phyloP scores from a whole-genome alignment of 2,888 invertebrate genomes.

The Sphaerophoria taeniata region DNA sequence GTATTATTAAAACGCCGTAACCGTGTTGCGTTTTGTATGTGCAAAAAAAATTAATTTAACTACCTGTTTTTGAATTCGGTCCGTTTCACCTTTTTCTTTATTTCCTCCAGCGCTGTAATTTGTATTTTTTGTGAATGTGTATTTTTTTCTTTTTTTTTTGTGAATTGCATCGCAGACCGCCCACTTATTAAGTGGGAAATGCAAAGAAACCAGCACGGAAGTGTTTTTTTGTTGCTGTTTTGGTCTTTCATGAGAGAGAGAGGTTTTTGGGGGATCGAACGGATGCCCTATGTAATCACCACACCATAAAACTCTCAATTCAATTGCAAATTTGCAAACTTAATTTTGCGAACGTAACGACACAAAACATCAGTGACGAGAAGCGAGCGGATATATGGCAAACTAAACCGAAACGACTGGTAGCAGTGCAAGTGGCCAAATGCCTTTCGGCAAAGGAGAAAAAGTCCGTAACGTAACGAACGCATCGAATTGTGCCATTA shows the following conservation, averaged over 20 bases:
- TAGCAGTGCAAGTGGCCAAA: conserved; percentile 3
- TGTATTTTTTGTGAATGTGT: conserved; percentile 8
- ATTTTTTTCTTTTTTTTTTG: conserved; percentile 36
- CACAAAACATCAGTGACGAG: conserved; percentile 32
- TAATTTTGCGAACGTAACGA: conserved; percentile 65
- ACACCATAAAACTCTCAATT: conserved; percentile 69
- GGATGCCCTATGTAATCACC: conserved; percentile 58
- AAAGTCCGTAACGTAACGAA: conserved; percentile 35
- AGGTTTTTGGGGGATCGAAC: background rate
- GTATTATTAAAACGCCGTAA: conserved; percentile 64
- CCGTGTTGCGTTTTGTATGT: conserved; percentile 67
- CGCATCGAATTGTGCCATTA: conserved; percentile 65
- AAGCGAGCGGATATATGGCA: conserved; percentile 5
- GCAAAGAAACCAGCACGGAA: conserved; percentile 29
- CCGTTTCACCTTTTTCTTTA: conserved; percentile 58
- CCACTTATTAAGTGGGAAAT: conserved; percentile 67
- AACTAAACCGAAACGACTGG: conserved; percentile 4
- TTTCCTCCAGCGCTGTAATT: conserved; percentile 30
- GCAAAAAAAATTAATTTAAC: conserved; percentile 66
- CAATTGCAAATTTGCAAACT: conserved; percentile 60
- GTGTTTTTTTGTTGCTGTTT: background rate
- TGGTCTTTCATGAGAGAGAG: background rate
- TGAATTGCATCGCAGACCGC: conserved; percentile 58
- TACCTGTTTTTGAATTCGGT: conserved; percentile 69
- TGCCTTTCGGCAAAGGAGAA: conserved; percentile 14